phyloP scores from a whole-genome alignment of 2,888 invertebrate species.

The Marasmarcha lunaedactyla region DNA sequence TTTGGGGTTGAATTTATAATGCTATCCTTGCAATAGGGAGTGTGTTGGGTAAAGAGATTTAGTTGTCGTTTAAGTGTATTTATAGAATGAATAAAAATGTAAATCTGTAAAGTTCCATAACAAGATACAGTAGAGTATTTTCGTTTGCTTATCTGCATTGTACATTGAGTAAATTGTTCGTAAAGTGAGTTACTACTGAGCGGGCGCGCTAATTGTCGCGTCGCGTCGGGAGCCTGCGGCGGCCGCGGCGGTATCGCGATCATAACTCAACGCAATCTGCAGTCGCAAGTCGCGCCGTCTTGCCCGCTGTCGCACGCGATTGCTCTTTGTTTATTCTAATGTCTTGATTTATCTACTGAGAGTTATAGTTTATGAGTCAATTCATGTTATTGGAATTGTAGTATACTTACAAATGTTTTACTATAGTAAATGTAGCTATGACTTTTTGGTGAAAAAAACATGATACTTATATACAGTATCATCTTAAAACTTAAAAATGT shows the following conservation, averaged over 20 bases:
- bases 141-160: background rate
- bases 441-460: no score
- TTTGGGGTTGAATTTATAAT: conserved; percentile 61
- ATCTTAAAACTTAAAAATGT: no score
- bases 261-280: conserved; percentile 10
- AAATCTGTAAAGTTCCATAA: background rate
- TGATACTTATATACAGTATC: no score
- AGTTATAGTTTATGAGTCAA: no score
- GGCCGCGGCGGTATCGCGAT: conserved; percentile 6
- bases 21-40: conserved; percentile 32
- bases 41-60: background rate
- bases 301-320: conserved; percentile 37
- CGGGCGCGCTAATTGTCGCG: conserved; percentile 17
- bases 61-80: background rate
- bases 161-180: background rate
- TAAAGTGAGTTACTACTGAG: background rate
- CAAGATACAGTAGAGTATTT: background rate
- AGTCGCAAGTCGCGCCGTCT: conserved; percentile 38
- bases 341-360: background rate
- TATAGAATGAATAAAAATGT: background rate
- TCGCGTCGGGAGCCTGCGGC: conserved; percentile 28
- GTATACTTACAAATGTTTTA: no score
- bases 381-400: no score
- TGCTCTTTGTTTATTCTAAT: background rate
- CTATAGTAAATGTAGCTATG: no score